Conservation (phyloP, 2,113 vertebrate genomes). For the Myrmecobius fasciatus region DNA sequence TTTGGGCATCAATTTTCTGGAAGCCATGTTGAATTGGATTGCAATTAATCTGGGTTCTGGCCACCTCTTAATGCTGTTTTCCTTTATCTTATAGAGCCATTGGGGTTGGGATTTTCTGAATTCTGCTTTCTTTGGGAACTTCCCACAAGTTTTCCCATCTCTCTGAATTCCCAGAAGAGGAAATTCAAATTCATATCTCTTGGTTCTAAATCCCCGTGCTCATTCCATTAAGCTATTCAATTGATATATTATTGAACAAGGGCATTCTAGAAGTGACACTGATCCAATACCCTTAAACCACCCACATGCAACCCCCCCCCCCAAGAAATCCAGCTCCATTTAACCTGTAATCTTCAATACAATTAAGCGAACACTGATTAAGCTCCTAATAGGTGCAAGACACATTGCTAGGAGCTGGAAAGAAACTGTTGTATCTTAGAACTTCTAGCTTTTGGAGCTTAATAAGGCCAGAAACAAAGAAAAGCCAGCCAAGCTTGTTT, state of each 20-base stretch:
- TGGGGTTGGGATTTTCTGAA: not conserved
- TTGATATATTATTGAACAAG: not conserved
- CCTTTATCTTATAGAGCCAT: not conserved
- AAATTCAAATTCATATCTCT: not conserved
- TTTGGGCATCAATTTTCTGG: not conserved
- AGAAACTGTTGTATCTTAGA: not conserved
- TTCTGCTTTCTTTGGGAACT: not conserved
- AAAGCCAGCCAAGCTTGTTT: constrained; percentile 34
- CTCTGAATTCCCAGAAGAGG: not conserved
- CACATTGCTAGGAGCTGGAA: not conserved
- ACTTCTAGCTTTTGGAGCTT: not conserved
- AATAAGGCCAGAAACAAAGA: not conserved
- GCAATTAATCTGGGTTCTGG: not conserved
- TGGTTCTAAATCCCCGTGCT: not conserved
- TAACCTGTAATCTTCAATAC: constrained; percentile 21
- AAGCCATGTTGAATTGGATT: not conserved
- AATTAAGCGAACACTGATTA: not conserved
- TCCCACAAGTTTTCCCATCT: not conserved
- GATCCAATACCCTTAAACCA: not conserved
- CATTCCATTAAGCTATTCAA: not conserved
- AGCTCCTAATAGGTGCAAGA: not conserved
- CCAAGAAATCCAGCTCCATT: not conserved
- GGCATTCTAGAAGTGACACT: constrained; percentile 7
- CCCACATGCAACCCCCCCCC: not conserved
- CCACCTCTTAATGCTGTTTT: not conserved